A percentile compares a stretch with the other conserved stretches of the same genome.
phyloP scores from a whole-genome alignment of 2,113 vertebrate genomes.

The Daubentonia madagascariensis region DNA sequence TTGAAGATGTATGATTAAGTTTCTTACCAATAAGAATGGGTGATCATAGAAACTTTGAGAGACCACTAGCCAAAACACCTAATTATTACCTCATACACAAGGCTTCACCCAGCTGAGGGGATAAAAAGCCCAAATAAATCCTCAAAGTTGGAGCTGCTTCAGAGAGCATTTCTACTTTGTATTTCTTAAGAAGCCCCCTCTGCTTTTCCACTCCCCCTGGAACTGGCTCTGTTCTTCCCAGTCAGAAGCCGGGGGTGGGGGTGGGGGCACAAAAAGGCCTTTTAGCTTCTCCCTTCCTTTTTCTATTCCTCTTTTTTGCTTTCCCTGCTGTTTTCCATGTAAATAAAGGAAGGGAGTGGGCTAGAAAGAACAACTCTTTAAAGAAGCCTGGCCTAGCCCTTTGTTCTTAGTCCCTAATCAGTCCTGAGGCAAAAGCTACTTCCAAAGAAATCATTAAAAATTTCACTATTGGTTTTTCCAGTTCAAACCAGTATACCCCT shows the following conservation, averaged over 20 bases:
- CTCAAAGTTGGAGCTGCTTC: not conserved
- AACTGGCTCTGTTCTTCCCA: not conserved
- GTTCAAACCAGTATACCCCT: not conserved
- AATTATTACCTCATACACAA: not conserved
- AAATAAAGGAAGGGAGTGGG: not conserved
- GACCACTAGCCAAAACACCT: not conserved
- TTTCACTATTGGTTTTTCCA: not conserved
- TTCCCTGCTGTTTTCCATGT: not conserved
- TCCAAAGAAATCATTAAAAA: not conserved
- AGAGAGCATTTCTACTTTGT: not conserved
- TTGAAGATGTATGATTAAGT: not conserved
- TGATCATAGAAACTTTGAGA: not conserved
- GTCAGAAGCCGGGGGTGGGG: not conserved
- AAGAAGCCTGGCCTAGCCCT: not conserved
- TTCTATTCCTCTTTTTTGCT: not conserved
- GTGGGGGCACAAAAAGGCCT: not conserved
- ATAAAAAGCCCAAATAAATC: not conserved
- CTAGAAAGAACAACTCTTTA: not conserved
- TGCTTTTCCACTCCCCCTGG: not conserved
- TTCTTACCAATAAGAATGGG: not conserved
- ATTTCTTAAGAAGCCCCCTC: not conserved
- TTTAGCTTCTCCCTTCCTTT: not conserved
- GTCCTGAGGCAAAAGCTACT: not conserved
- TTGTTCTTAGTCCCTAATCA: not conserved
- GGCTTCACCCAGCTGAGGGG: not conserved